Base-by-base conservation (phyloP, 2,113 vertebrate species). In the Cryptotis parvus region DNA sequence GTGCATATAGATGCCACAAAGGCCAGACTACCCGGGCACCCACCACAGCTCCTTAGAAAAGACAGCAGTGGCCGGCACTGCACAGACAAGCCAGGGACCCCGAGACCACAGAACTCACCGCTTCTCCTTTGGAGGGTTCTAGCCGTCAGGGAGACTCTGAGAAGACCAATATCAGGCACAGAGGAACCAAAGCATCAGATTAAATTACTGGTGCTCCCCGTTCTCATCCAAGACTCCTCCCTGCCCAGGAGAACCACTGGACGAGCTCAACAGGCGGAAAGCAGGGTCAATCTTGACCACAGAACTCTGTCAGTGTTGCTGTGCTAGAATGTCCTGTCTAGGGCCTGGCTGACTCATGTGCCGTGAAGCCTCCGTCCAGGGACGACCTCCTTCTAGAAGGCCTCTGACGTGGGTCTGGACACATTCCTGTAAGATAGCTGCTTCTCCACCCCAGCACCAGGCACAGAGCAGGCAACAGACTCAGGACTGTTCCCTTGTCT, bases 1-100 rank as follows among this genome's bases (percentile, higher is more conserved):
- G 86, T 97, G 91, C 91, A 27, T 92, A 92, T 52, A 3, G 84
- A 94, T 95, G 97, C 97, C 94, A 96, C 9, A 84, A 94, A 94
- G 91, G 92, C 89, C 95, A 91, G 66, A 94, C 93, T 89, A 55
- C 75, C 91, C 41, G 61, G 90, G 94, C 45, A 74, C 27, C 61
- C 69, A 73, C 69, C 41, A 22, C 45, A 72, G 92, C 79, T 91
- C 92, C 81, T 82, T 72, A 90, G 74, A 94, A 89, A 79, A n/a
- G 86, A 92, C 58, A 89, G 90, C 82, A 95, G 95, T 49, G 93
- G 43, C n/a, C 75, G 76, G 77, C 84, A 84, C 65, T 2, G 2
- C 9, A 77, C 87, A 82, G 73, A 73, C 45, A 20, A 78, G 5
- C 0, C 89, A n/a, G 90, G 16, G 20, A 27, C 37, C 41, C 43